Percentiles rank a stretch among this genome's conserved stretches.
phyloP scores from a whole-genome alignment of 2,797 vertebrate genomes.

The Chaunax sp. region DNA sequence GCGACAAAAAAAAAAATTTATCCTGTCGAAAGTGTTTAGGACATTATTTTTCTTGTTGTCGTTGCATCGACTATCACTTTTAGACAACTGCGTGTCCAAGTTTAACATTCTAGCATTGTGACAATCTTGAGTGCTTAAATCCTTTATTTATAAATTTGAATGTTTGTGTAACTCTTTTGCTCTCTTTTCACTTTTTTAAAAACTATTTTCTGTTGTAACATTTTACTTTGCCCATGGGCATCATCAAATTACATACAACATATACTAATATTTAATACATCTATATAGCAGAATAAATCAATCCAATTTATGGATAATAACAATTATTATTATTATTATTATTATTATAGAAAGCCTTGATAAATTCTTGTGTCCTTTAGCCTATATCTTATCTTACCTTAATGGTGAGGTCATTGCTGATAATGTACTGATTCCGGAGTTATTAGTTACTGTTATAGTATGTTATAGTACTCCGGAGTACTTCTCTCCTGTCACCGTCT shows the following conservation, averaged over 20 bases:
- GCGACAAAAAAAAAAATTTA: no score
- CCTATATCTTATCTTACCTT: not conserved
- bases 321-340: no score
- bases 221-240: not conserved
- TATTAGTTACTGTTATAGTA: not conserved
- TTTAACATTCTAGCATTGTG: no score
- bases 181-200: not conserved
- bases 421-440: not conserved
- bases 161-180: not conserved
- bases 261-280: not conserved
- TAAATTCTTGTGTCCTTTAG: no score
- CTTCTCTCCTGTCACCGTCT: not conserved
- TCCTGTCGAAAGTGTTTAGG: no score
- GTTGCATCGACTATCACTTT: no score
- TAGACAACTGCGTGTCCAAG: no score
- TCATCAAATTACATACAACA: not conserved
- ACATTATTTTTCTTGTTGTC: no score
- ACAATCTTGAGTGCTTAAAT: no score
- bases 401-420: not conserved
- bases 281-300: not conserved
- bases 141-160: not conserved
- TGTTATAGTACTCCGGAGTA: not conserved
- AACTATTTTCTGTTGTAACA: not conserved
- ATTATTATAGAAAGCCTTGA: no score
- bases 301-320: not conserved